Base-by-base conservation (phyloP, 2,888 invertebrate species). In the Cremastinae sp. region DNA sequence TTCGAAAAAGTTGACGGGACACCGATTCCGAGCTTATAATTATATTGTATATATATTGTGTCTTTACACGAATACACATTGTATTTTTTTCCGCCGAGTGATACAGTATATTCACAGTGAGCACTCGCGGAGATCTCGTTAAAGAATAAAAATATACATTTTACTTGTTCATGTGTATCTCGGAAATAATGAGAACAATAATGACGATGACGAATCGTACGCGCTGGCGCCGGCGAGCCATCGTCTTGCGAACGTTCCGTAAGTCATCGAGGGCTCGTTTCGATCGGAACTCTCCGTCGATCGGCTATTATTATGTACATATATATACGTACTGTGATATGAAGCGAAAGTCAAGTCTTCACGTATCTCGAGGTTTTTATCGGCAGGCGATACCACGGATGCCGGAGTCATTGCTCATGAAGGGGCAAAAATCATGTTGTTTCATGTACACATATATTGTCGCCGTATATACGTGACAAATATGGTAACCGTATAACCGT, bases 361-460 rank as follows among this genome's bases (percentile, higher is more conserved):
- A 20, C 54, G 71, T 76, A 76, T 76, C 75, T 76, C 53, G 68
- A 38, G 58, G 64, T 72, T 76, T 69, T 45, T 64, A 76, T 76
- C 75, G 72, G 58, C 72, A 16, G 58, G 28, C 36, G 20, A 38
- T 45, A 62, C 45, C 28, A 68, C 64, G 75, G 38, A 45, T 43
- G 64, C 58, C 72, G 38, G 18, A 58, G 58, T 76, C 64, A 43
- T 76, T 72, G 72, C 53, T 43, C 53, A 36, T 2, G 18, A 47
- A 47, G 0, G 36, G 43, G 53, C 49, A 38, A 54, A 65, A 65
- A 53, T 28, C 28, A 5, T 28, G 5, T 28, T 43, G 36, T 34
- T 10, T 9, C 10, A 10, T 18, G 14, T n/a, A 36, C 41, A 10
- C 14, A 16, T 41, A 38, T 28, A 9, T 59, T 12, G 20, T 43